Conservation (phyloP, 2,113 vertebrate genomes). For the Talpa occidentalis region DNA sequence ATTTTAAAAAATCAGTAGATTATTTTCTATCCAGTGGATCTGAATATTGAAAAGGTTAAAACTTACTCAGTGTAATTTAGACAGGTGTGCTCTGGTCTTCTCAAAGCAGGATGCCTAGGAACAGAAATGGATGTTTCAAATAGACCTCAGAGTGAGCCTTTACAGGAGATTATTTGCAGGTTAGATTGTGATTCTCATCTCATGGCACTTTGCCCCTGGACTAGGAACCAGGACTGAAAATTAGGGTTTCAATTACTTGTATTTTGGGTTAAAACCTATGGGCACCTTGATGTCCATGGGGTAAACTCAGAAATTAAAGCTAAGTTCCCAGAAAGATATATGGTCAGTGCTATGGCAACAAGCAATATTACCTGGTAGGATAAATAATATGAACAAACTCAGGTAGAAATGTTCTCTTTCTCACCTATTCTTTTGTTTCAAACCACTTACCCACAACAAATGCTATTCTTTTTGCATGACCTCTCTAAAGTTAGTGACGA, state of each 20-base stretch:
- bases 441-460: background rate
- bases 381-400: background rate
- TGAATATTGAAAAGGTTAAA: background rate
- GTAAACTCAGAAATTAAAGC: background rate
- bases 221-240: accelerated
- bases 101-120: background rate
- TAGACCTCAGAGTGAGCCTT: background rate
- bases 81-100: background rate
- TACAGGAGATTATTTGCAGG: background rate
- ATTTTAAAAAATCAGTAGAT: background rate
- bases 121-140: background rate
- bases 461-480: background rate
- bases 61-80: background rate
- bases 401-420: background rate
- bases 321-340: accelerated
- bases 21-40: background rate
- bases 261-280: background rate
- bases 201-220: background rate
- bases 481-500: slow-evolving; percentile 10
- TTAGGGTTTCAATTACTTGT: background rate
- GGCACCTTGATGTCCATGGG: accelerated
- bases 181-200: background rate
- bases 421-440: background rate
- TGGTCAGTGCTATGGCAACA: background rate
- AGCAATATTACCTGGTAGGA: accelerated